These are phyloP conservation scores for Mustela erminea DNA, from an alignment of 2,797 vertebrate genomes.

Conservation along the genomic window DNA sequence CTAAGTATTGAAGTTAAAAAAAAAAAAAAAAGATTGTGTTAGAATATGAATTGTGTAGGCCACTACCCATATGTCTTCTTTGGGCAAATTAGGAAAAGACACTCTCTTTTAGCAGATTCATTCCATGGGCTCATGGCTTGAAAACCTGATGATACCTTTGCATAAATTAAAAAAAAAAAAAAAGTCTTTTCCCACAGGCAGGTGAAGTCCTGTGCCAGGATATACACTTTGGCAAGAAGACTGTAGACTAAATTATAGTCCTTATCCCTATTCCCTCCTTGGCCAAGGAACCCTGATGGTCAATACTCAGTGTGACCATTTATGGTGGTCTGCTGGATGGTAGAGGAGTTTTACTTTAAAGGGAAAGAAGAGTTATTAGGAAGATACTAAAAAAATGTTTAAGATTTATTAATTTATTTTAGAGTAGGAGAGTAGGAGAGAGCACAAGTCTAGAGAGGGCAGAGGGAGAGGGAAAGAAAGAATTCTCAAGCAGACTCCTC, in stretches of 20 bases:
- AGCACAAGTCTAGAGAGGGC: background rate
- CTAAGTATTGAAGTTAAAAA: background rate
- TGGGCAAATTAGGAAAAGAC: conserved; percentile 23
- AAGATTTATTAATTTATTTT: background rate
- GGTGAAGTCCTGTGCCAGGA: background rate
- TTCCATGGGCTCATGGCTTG: background rate
- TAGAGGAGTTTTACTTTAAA: conserved; percentile 8
- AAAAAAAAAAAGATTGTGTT: background rate
- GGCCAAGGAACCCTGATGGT: background rate
- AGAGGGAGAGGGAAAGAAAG: background rate
- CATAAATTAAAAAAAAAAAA: background rate
- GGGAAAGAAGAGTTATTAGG: background rate
- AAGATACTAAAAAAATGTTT: background rate
- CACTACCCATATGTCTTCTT: conserved; percentile 1
- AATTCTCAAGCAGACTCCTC: background rate
- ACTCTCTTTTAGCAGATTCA: background rate
- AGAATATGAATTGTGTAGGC: background rate
- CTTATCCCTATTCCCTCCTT: background rate
- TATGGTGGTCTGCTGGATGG: background rate
- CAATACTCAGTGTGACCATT: background rate
- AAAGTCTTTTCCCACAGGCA: background rate
- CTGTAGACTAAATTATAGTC: background rate
- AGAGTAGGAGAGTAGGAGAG: background rate
- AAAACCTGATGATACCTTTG: conserved; percentile 53
- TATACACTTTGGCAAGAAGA: conserved; percentile 21